Evolutionary conservation across 2,888 invertebrate genomes (phyloP), one percentile per base, ranked within the genome.

Genomic region (Bombylius discolor): DNA sequence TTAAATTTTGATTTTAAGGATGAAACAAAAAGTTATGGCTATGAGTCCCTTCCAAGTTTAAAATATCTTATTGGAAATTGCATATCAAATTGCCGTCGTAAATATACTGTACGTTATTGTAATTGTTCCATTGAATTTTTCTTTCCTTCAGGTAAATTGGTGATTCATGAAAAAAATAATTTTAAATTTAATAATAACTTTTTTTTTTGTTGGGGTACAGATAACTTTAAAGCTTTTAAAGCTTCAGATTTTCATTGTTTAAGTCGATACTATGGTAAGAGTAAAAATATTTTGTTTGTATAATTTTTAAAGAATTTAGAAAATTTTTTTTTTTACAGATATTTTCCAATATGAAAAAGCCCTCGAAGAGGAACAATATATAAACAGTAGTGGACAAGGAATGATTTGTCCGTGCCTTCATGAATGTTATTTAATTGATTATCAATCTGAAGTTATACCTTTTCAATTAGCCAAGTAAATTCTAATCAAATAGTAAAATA

Each of bases 81-180:
- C 58, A 61, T 66, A 55, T 64, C 71, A 32, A 67, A 72, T 61
- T 74, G 74, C 60, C 70, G 71, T 61, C 73, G 73, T 60, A 66
- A 68, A 61, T 66, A 72, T 64, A 63, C 71, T 61, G 58, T 69
- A 36, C 62, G 63, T 42, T 69, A 67, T 58, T 74, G 73, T 56
- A 73, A 73, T 61, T 74, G 74, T 61, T 72, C 70, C 31, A 52
- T 73, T 61, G 74, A 73, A 57, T 61, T 72, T 53, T 62, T 73
- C 42, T 73, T 68, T 66, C 73, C 74, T 47, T 65, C 67, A 57
- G 72, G 73, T 72, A 53, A 23, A 23, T 23, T 23, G 23, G 23
- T 23, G 3, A 36, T 6, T 6, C 9, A 36, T 36, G 36, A 11
- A 11, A 42, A 11, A 11, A 11, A 42, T 42, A 1, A 5, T 5